These are phyloP conservation scores for Colostygia pectinataria DNA, from an alignment of 2,888 invertebrate species.

Conservation along the genomic window DNA sequence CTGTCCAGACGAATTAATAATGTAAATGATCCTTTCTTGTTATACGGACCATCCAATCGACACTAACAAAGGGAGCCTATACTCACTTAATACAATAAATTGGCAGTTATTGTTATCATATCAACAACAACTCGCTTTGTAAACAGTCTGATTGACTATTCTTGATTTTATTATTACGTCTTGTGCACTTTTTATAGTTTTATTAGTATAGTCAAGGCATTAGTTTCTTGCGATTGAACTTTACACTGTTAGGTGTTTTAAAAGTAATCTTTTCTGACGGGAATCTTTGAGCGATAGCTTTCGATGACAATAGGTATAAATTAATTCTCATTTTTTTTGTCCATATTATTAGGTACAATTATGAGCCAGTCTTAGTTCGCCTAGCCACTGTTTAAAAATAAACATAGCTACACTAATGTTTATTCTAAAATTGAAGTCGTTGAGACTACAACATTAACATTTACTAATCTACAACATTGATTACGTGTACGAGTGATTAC, in stretches of 20 bases:
- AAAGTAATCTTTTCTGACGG: background rate
- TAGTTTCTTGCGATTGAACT: too few relatives aligned
- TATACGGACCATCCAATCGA: background rate
- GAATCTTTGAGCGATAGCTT: too few relatives aligned
- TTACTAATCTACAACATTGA: conserved; percentile 25
- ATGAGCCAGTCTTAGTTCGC: too few relatives aligned
- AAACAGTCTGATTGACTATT: background rate
- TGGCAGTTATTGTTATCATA: conserved; percentile 15
- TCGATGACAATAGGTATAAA: too few relatives aligned
- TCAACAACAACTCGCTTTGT: background rate
- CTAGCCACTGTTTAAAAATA: too few relatives aligned
- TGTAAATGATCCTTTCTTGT: too few relatives aligned
- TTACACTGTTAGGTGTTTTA: too few relatives aligned
- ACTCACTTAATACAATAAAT: conserved; percentile 9
- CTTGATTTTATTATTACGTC: background rate
- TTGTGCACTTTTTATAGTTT: background rate
- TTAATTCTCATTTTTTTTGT: too few relatives aligned
- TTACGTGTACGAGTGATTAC: conserved; percentile 49
- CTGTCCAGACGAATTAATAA: too few relatives aligned
- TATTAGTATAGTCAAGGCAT: too few relatives aligned
- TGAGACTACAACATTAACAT: conserved; percentile 7
- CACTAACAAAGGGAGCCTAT: conserved; percentile 2
- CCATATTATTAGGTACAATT: too few relatives aligned
- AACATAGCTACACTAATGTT: background rate
- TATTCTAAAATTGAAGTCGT: conserved; percentile 12